Evolutionary conservation across 2,888 invertebrate species (phyloP).

Genomic region (Phyllotreta cruciferae): DNA sequence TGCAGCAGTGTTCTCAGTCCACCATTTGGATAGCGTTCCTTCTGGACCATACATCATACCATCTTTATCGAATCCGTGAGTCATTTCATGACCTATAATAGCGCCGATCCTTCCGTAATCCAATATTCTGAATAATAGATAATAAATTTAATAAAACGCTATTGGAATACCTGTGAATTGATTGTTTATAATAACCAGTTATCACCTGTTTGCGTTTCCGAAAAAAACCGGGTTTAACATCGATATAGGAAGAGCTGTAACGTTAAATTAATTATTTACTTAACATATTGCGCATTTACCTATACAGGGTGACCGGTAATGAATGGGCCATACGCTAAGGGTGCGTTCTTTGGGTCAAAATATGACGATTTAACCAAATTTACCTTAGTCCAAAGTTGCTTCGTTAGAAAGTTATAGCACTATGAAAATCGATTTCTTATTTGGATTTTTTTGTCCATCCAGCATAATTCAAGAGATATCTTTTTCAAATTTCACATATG

Average conservation of each 20-base stretch:
- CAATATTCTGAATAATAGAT: slow-evolving; percentile 54
- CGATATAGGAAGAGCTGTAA: slow-evolving; percentile 55
- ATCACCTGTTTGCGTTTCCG: slow-evolving; percentile 50
- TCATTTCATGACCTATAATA: slow-evolving; percentile 67
- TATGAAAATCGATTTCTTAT: too few species aligned
- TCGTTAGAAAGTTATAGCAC: too few species aligned
- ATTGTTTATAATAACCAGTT: slow-evolving; percentile 15
- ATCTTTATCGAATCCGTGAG: slow-evolving; percentile 60
- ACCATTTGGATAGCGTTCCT: slow-evolving; percentile 59
- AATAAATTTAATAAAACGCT: slow-evolving; percentile 4
- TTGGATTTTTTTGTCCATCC: too few species aligned
- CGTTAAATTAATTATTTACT: slow-evolving; percentile 26
- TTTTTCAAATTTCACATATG: too few species aligned
- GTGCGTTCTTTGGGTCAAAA: too few species aligned
- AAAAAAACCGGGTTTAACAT: slow-evolving; percentile 56
- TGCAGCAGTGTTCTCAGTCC: slow-evolving; percentile 55
- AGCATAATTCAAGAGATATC: too few species aligned
- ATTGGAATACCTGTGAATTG: background rate
- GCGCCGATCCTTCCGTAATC: slow-evolving; percentile 66
- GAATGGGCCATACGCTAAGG: too few species aligned
- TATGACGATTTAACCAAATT: too few species aligned
- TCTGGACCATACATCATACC: slow-evolving; percentile 64
- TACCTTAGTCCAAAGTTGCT: too few species aligned
- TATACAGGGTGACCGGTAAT: too few species aligned
- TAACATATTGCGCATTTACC: background rate